These are phyloP conservation scores for Yoshiicerus persimilis DNA, from an alignment of 1,140 invertebrate genomes.

Conservation along the genomic window DNA sequence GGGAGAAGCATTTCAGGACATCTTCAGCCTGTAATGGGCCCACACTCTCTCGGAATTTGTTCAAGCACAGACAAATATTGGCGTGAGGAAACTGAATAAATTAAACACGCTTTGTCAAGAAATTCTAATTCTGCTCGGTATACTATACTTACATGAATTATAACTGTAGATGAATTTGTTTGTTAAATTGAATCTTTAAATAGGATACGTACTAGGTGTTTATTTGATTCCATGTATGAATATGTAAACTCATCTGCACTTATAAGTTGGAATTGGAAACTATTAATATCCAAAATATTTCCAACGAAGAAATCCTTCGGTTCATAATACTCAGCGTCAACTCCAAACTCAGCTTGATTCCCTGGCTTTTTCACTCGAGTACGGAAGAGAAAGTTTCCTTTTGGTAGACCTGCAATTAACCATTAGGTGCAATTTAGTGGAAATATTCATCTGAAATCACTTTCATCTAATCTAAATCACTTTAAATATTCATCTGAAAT, in stretches of 20 bases:
- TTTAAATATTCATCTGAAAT: no score
- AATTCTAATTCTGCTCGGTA: neutral
- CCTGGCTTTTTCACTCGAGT: conserved; percentile 70
- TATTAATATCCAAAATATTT: conserved; percentile 69
- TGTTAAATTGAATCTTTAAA: no score
- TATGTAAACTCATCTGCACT: conserved; percentile 83
- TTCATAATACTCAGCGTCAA: conserved; percentile 70
- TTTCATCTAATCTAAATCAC: no score
- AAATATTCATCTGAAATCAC: neutral
- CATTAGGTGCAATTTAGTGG: neutral
- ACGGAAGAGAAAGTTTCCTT: conserved; percentile 69
- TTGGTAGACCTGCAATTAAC: conserved; percentile 51
- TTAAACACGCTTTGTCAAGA: neutral
- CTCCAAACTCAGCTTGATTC: conserved; percentile 64
- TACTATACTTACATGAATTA: neutral
- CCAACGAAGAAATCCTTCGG: conserved; percentile 80
- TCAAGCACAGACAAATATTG: conserved; percentile 36
- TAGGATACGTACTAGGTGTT: conserved; percentile 63
- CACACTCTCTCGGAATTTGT: conserved; percentile 43
- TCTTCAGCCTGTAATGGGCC: conserved; percentile 43
- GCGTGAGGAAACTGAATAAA: conserved; percentile 44
- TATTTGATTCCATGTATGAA: conserved; percentile 81
- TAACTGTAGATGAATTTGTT: neutral
- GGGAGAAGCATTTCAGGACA: conserved; percentile 42
- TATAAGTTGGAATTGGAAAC: conserved; percentile 73